Conservation (phyloP, 2,888 invertebrate species). For the Cyclophora albipunctata region DNA sequence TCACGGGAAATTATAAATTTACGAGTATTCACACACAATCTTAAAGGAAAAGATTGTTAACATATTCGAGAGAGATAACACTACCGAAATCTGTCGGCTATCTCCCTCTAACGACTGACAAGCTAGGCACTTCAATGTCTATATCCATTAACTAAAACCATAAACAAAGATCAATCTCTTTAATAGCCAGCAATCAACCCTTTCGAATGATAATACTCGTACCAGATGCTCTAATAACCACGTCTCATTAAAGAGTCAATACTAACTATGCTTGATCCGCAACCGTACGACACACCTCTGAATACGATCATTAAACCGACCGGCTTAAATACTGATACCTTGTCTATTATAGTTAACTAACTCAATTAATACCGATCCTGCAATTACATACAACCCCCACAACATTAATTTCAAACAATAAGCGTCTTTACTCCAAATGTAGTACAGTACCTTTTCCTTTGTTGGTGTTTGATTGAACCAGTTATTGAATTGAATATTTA, state of each 20-base stretch:
- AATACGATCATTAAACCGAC: slow-evolving; percentile 47
- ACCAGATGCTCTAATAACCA: slow-evolving; percentile 1
- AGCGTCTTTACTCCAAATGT: neutral
- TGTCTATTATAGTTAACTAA: slow-evolving; percentile 44
- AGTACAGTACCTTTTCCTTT: slow-evolving; percentile 14
- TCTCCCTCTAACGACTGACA: too few relatives aligned
- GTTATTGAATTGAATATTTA: slow-evolving; percentile 38
- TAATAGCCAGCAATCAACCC: too few relatives aligned
- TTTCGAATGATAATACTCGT: too few relatives aligned
- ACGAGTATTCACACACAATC: too few relatives aligned
- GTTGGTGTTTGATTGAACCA: slow-evolving; percentile 15
- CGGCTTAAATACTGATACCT: slow-evolving; percentile 45
- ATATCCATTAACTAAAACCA: too few relatives aligned
- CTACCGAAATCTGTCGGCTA: too few relatives aligned
- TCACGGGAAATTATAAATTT: too few relatives aligned
- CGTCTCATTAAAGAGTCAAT: slow-evolving; percentile 13
- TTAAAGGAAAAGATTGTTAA: too few relatives aligned
- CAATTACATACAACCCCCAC: slow-evolving; percentile 23
- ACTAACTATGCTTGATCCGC: slow-evolving; percentile 19
- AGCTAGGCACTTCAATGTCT: too few relatives aligned
- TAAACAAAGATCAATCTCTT: too few relatives aligned
- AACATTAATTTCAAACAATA: neutral
- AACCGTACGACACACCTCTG: slow-evolving; percentile 25
- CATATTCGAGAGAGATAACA: too few relatives aligned
- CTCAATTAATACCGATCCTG: slow-evolving; percentile 44